phyloP scores from a whole-genome alignment of 2,888 invertebrate species.

The Ennomos erosarius region DNA sequence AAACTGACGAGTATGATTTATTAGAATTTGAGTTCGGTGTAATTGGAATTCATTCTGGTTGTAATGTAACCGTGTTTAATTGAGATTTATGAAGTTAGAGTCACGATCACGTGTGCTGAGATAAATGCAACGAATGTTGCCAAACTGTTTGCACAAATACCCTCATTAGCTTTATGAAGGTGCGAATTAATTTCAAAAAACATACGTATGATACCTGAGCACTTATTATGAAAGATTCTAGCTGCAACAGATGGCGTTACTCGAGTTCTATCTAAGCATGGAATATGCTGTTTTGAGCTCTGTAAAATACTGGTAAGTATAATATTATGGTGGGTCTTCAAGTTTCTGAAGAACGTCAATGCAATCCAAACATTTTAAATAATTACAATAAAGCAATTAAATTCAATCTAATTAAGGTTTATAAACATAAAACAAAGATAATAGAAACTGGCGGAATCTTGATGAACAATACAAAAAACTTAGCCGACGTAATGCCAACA shows the following conservation, averaged over 20 bases:
- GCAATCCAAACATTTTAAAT: neutral
- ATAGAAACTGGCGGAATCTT: slow-evolving; percentile 19
- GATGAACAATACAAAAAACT: slow-evolving; percentile 25
- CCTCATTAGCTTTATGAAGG: too few species aligned
- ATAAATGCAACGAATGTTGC: too few species aligned
- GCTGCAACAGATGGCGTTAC: too few species aligned
- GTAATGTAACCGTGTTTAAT: slow-evolving; percentile 3
- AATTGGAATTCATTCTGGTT: slow-evolving; percentile 7
- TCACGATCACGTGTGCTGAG: slow-evolving; percentile 3
- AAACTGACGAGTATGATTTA: slow-evolving; percentile 24
- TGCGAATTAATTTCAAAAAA: too few species aligned
- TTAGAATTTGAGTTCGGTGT: slow-evolving; percentile 3
- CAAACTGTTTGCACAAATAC: too few species aligned
- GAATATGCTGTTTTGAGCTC: too few species aligned
- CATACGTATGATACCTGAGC: too few species aligned
- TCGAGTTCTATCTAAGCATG: too few species aligned
- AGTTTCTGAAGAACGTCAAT: neutral
- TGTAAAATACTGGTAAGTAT: neutral
- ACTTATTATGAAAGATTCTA: too few species aligned
- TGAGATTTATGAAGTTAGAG: slow-evolving; percentile 4
- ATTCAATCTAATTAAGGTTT: slow-evolving; percentile 20
- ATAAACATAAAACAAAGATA: slow-evolving; percentile 24
- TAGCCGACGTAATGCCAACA: slow-evolving; percentile 20
- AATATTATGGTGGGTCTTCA: too few species aligned
- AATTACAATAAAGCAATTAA: slow-evolving; percentile 14